Evolutionary conservation across 2,797 vertebrate species (phyloP), one percentile per base, ranked within the genome.

Genomic region (Hydrolagus colliei): DNA sequence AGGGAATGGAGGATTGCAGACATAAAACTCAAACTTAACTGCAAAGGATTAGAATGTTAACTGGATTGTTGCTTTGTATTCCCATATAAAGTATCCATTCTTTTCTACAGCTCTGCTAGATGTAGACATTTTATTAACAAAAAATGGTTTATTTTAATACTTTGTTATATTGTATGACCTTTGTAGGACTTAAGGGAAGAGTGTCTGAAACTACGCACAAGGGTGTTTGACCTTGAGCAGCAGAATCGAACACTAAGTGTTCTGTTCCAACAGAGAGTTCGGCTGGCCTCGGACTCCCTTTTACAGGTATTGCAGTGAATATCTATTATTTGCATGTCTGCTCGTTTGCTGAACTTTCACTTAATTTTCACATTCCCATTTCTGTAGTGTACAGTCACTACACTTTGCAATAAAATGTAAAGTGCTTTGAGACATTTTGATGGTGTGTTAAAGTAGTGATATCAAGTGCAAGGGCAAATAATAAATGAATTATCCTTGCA

Each of bases 141-240:
- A 32, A 20, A 41, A 27, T n/a, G 16, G 2, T 63, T 16, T 68
- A 41, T 84, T 84, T 41, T 52, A 68, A 71, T 32, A 20, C 32
- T 71, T 10, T n/a, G 11, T 4, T 67, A 41, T 63, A 68, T 35
- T 41, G 41, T 16, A 82, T 67, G 67, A 59, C n/a, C 67, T 32
- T 80, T 88, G 59, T 90, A 98, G 97, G 96, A 97, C 91, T 92
- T 98, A 87, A 95, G 96, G 79, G 96, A 98, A 86, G 96, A 98
- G 87, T 98, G 97, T 89, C 90, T 97, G 90, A 97, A 97, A 92
- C 91, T 98, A 88, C 93, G 97, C 80, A 97, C 95, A 0, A 93
- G 97, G 87, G 97, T 98, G 76, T 97, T 96, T 86, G 96, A 98
- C 91, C 93, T 98, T 86, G 96, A 98, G 87, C 96, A 97, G 90